Conservation (phyloP, 1,140 invertebrate genomes). For the Temnothorax curvispinosus region DNA sequence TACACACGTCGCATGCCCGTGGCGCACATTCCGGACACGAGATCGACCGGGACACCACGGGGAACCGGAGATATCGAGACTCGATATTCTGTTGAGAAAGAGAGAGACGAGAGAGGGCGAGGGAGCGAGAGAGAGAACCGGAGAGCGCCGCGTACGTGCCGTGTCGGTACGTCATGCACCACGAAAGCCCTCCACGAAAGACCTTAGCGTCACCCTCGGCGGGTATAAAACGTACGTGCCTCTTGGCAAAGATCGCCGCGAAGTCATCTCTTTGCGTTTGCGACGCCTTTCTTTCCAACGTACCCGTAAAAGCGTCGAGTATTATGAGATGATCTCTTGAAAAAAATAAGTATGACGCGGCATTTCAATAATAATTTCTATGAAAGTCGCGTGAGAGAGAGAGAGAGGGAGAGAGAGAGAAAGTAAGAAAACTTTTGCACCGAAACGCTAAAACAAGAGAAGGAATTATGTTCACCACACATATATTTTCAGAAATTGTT, state of each 20-base stretch:
- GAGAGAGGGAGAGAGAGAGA: too few relatives aligned
- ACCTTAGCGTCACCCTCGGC: conserved; percentile 52
- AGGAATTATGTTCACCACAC: background rate
- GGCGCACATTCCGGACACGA: conserved; percentile 38
- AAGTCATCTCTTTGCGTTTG: conserved; percentile 40
- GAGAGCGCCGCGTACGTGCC: conserved; percentile 48
- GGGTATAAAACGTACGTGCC: conserved; percentile 55
- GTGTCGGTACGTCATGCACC: conserved; percentile 56
- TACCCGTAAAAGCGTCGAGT: conserved; percentile 3
- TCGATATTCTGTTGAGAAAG: conserved; percentile 71
- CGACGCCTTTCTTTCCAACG: conserved; percentile 18
- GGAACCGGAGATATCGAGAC: conserved; percentile 74
- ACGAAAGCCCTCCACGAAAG: conserved; percentile 28
- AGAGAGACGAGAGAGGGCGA: conserved; percentile 43
- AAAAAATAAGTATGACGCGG: background rate
- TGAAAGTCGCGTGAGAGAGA: background rate
- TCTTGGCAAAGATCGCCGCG: conserved; percentile 39
- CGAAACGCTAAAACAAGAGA: background rate
- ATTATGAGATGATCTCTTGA: background rate
- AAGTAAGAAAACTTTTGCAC: background rate
- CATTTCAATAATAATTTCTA: background rate
- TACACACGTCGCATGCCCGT: conserved; percentile 35
- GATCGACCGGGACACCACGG: conserved; percentile 50
- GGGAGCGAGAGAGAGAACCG: conserved; percentile 4
- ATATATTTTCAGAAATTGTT: background rate